Conservation (phyloP, 2,113 vertebrate genomes). For the Trochalopteron elliotii region DNA sequence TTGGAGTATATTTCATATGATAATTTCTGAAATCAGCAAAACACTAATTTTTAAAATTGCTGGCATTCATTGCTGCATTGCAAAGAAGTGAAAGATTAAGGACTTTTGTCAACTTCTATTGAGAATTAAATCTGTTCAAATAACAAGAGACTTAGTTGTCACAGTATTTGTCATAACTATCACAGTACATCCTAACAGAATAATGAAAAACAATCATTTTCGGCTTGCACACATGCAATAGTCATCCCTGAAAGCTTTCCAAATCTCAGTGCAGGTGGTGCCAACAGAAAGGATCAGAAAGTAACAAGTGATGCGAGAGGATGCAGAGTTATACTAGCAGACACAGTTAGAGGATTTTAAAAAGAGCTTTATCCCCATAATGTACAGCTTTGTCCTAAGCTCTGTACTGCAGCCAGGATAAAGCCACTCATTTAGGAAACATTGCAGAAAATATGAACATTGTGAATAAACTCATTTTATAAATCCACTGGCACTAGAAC, state of each 20-base stretch:
- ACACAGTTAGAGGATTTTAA: background rate
- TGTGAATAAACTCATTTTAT: background rate
- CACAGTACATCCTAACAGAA: background rate
- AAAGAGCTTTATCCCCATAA: background rate
- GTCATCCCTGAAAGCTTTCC: background rate
- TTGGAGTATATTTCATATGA: background rate
- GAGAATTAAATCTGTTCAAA: background rate
- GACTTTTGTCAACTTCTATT: background rate
- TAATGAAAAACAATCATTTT: background rate
- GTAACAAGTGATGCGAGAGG: background rate
- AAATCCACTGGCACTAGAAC: background rate
- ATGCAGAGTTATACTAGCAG: background rate
- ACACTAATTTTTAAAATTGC: background rate
- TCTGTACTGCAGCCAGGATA: background rate
- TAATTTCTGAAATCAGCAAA: background rate
- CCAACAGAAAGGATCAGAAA: background rate
- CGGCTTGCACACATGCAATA: background rate
- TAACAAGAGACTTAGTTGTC: background rate
- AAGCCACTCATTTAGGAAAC: background rate
- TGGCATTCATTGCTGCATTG: background rate
- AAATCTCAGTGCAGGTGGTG: background rate
- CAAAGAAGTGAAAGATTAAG: background rate
- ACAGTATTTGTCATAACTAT: background rate
- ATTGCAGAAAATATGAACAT: background rate
- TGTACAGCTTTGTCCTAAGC: background rate